These are phyloP conservation scores for Ceratoteleas bidentatus DNA, from an alignment of 1,140 invertebrate species.

Conservation along the genomic window DNA sequence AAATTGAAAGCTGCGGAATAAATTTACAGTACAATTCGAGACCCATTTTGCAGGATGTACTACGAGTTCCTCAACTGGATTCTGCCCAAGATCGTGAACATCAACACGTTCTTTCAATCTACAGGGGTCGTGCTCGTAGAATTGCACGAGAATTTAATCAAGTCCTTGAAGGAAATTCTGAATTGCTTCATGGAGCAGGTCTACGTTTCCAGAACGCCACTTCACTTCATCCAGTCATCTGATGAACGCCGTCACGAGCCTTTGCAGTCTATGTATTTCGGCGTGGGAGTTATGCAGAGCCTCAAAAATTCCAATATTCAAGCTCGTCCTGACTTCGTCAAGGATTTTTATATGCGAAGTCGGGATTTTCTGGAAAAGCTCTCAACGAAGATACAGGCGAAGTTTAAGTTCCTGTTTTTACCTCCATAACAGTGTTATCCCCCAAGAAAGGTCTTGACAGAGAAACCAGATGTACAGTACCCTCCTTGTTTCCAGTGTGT, in stretches of 20 bases:
- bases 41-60: not conserved
- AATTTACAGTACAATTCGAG: not conserved
- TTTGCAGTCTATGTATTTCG: not conserved
- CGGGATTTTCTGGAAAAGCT: not conserved
- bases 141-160: not conserved
- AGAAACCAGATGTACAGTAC: not conserved
- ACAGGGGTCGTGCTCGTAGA: not conserved
- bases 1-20: conserved; percentile 1
- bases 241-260: not conserved
- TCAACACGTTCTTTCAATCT: not conserved
- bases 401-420: not conserved
- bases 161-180: not conserved
- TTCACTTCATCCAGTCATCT: not conserved
- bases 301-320: not conserved
- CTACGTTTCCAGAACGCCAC: not conserved
- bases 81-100: not conserved
- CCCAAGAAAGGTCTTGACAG: not conserved
- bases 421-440: not conserved
- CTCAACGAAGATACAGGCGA: not conserved
- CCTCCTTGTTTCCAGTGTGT: not conserved
- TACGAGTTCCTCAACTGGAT: not conserved
- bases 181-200: not conserved
- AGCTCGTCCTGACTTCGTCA: not conserved
- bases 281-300: not conserved
- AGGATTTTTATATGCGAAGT: not conserved